Conservation (phyloP, 2,888 invertebrate species). For the Cordylochernes scorpioides region DNA sequence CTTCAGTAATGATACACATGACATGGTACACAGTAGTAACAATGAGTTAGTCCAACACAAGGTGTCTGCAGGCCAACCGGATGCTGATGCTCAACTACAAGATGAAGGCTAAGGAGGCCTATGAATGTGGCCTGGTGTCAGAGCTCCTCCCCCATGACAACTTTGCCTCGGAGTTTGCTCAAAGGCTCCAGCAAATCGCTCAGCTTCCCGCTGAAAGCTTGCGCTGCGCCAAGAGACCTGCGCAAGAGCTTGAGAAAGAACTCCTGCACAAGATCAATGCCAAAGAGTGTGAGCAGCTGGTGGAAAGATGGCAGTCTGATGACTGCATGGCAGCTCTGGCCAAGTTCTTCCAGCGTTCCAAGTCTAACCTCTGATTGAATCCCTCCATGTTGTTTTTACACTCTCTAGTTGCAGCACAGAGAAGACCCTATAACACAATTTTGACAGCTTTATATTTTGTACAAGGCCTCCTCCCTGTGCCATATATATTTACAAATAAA, state of each 20-base stretch:
- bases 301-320: constrained; percentile 34
- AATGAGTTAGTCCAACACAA: too few species aligned
- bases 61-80: constrained; percentile 28
- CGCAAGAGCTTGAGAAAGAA: constrained; percentile 30
- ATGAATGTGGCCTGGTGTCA: constrained; percentile 45
- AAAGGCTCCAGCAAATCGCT: too few species aligned
- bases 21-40: too few species aligned
- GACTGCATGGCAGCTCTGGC: constrained; percentile 35
- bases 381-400: too few species aligned
- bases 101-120: constrained; percentile 50
- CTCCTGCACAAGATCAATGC: constrained; percentile 37
- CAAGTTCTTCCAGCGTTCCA: constrained; percentile 9
- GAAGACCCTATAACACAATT: too few species aligned
- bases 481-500: too few species aligned
- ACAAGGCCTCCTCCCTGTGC: too few species aligned
- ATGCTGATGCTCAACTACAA: constrained; percentile 40
- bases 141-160: constrained; percentile 39
- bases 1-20: too few species aligned
- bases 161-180: too few species aligned
- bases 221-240: constrained; percentile 38
- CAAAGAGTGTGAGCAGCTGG: constrained; percentile 37
- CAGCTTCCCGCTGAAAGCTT: constrained; percentile 31
- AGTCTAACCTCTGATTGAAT: too few species aligned
- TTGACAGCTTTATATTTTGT: too few species aligned
- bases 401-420: too few species aligned